Percentiles rank a stretch among this genome's conserved stretches.
phyloP scores from a whole-genome alignment of 1,140 invertebrate genomes.

The Myzus persicae region DNA sequence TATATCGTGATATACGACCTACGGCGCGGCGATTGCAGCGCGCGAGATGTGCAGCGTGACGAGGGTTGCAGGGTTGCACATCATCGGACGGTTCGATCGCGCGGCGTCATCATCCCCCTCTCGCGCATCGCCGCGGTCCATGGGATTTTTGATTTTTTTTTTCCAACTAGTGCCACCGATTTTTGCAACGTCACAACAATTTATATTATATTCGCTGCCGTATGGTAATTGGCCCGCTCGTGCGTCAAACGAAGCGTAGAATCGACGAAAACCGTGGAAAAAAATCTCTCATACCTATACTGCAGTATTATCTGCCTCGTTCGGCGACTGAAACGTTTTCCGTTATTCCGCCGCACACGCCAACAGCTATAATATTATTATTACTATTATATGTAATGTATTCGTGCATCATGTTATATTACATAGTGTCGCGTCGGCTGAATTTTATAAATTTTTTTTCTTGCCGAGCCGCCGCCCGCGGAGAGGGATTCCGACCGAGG shows the following conservation, averaged over 20 bases:
- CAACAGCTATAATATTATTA: neutral
- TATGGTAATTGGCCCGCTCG: neutral
- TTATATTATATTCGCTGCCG: neutral
- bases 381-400: too few species aligned
- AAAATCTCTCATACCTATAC: neutral
- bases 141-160: neutral
- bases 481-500: neutral
- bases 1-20: too few species aligned
- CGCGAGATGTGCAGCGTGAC: neutral
- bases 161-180: neutral
- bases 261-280: neutral
- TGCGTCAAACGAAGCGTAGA: conserved; percentile 3
- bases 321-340: neutral
- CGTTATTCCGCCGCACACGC: neutral
- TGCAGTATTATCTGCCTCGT: neutral
- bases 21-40: neutral
- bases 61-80: too few species aligned
- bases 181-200: neutral
- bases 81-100: neutral
- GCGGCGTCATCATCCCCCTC: neutral
- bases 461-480: neutral
- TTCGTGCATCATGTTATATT: too few species aligned
- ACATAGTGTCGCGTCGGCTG: neutral
- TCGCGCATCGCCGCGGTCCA: neutral
- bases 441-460: neutral